These are phyloP conservation scores for Schrankia costaestrigalis DNA, from an alignment of 2,888 invertebrate species.

Conservation along the genomic window DNA sequence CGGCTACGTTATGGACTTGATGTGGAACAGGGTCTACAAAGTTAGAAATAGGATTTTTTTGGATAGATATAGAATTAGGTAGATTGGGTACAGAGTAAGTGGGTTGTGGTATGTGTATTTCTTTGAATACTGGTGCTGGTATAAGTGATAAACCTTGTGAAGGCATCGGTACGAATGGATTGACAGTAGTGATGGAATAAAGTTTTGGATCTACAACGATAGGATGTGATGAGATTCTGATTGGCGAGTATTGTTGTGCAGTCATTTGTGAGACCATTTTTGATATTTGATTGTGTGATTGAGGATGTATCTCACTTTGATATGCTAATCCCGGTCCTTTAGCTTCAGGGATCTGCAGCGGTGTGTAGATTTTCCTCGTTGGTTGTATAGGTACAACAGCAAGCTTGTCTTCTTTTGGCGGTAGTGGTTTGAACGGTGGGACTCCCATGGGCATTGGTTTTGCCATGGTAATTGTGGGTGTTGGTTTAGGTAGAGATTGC, in stretches of 20 bases:
- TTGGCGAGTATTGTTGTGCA: constrained; percentile 55
- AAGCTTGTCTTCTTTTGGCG: constrained; percentile 81
- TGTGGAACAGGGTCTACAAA: constrained; percentile 75
- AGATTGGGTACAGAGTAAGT: constrained; percentile 43
- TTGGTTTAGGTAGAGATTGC: constrained; percentile 37
- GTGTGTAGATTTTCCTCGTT: constrained; percentile 56
- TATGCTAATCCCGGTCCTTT: constrained; percentile 63
- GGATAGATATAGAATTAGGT: constrained; percentile 43
- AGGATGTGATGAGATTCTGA: constrained; percentile 61
- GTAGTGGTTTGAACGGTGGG: constrained; percentile 90
- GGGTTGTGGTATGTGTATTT: constrained; percentile 48
- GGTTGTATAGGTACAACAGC: constrained; percentile 72
- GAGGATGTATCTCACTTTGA: constrained; percentile 71
- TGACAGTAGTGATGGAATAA: constrained; percentile 72
- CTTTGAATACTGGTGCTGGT: constrained; percentile 61
- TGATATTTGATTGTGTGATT: constrained; percentile 65
- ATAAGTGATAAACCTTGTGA: constrained; percentile 61
- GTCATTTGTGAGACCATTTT: constrained; percentile 76
- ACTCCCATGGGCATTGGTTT: constrained; percentile 82
- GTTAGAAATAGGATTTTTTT: constrained; percentile 69
- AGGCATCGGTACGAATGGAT: constrained; percentile 76
- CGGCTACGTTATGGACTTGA: constrained; percentile 67
- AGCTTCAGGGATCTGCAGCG: constrained; percentile 59
- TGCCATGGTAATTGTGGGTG: constrained; percentile 67
- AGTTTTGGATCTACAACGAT: constrained; percentile 56